Evolutionary conservation across 1,140 invertebrate genomes (phyloP), one percentile per base, ranked within the genome.

Genomic region (Camponotus vicinus): DNA sequence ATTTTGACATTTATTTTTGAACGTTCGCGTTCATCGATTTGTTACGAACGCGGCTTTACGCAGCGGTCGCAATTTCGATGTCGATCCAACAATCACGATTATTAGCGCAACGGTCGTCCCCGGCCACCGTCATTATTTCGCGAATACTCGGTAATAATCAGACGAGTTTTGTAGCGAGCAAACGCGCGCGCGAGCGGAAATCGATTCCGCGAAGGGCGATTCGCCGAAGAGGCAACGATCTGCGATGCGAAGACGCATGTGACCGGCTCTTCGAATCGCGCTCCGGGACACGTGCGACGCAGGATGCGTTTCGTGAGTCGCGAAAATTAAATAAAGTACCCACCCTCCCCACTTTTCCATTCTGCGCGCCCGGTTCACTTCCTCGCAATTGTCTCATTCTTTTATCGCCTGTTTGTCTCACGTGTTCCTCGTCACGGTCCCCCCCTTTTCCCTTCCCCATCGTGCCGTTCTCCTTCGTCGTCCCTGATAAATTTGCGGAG

Each of bases 131-230:
- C 67, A 83, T 71, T 73, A 78, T 86, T 86, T 45, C 75, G 59
- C 71, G 63, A 86, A 59, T 61, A 55, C 42, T 55, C 57, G 75
- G 32, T 84, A 85, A 87, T 89, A 85, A 87, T 90, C 85, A 77
- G 21, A 21, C 40, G 64, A 78, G 71, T 64, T 55, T 69, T 70
- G 71, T 67, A 52, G 49, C 59, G n/a, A 49, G 11, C 52, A n/a
- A 66, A 77, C 7, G 3, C n/a, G 42, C 18, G 32, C 7, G 34
- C 71, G 55, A 77, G 32, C 63, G 80, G 75, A 89, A 90, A 89
- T 89, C 85, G 89, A 87, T 89, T 85, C 63, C 79, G 57, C 66
- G 85, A 77, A 89, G 37, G 55, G 32, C 55, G 27, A 79, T 85
- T 85, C 87, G 61, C 45, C 52, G 70, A 88, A 82, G 66, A 63